A percentile compares a stretch with the other conserved stretches of the same genome.
Conservation (phyloP, 1,140 invertebrate species). For the Pteromalus puparum region DNA sequence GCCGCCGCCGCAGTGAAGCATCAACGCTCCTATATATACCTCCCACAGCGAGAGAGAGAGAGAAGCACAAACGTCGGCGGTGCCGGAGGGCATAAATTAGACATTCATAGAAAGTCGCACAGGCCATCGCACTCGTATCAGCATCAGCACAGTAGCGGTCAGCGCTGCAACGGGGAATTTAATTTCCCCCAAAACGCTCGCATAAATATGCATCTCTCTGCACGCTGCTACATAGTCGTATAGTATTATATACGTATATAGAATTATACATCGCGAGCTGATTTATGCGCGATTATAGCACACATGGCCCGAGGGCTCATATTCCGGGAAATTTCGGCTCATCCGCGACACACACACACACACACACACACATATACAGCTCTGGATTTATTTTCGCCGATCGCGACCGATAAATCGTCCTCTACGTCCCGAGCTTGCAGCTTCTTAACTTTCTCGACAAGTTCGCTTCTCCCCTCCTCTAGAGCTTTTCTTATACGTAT, state of each 20-base stretch:
- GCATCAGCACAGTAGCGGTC: slow-evolving; percentile 8
- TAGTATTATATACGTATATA: too few species aligned
- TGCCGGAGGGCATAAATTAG: slow-evolving; percentile 40
- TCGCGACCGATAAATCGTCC: slow-evolving; percentile 39
- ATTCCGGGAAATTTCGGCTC: not conserved
- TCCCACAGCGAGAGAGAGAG: not conserved
- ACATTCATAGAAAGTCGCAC: slow-evolving; percentile 36
- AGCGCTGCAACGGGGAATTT: slow-evolving; percentile 62
- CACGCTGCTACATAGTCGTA: too few species aligned
- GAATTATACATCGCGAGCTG: slow-evolving; percentile 51
- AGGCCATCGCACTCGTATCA: slow-evolving; percentile 6
- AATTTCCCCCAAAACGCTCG: slow-evolving; percentile 60
- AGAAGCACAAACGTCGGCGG: not conserved
- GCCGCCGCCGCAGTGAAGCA: not conserved
- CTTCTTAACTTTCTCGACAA: slow-evolving; percentile 30
- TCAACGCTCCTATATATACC: not conserved
- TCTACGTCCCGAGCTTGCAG: not conserved
- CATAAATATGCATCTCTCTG: slow-evolving; percentile 66
- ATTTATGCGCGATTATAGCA: slow-evolving; percentile 64
- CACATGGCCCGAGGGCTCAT: too few species aligned
- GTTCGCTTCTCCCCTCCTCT: not conserved
- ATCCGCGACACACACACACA: too few species aligned
- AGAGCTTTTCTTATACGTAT: not conserved
- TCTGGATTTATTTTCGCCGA: not conserved
- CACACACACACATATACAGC: too few species aligned